Evolutionary conservation across 2,888 invertebrate species (phyloP), one percentile per base, ranked within the genome.

Genomic region (Beris morrisii): DNA sequence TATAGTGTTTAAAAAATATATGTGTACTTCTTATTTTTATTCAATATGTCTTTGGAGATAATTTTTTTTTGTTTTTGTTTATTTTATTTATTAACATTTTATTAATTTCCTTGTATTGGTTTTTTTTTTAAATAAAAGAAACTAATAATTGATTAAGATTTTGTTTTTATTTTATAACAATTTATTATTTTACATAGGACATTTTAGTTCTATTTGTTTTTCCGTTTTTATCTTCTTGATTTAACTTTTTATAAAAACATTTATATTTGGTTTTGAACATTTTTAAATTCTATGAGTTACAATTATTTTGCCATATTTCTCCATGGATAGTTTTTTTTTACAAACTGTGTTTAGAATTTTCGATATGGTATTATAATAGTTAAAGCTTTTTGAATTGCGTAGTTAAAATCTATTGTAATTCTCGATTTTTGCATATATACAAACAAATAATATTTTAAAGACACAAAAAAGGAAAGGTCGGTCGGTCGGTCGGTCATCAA

Each of bases 351-450:
- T 48, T 48, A 48, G 48, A 48, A 48, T 48, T 13, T 48, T 48
- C 48, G 48, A 48, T 48, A 48, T 48, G 48, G 15, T 48, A 7
- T 38, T 38, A 48, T 13, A 48, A 48, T 48, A 48, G 48, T 48
- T 48, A 48, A 48, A 48, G 48, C 48, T 48, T 48, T 48, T 48
- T 48, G n/a, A 13, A 13, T 48, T 48, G 38, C 38, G 38, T 38
- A 5, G 5, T 38, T 38, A 38, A 38, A 38, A 38, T 1, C 38
- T 38, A 38, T 38, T 38, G 38, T 38, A 38, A 38, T 38, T 3
- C 2, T 38, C 1, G 38, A 38, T 2, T 22, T 22, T 22, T 22
- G 22, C 3, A 22, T 22, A 22, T 22, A 3, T 22, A 22, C 22
- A 22, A 22, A 22, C 22, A 22, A 22, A 22, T 22, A 22, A 22